Conservation (phyloP, 2,888 invertebrate genomes). For the Chrysina gloriosa region DNA sequence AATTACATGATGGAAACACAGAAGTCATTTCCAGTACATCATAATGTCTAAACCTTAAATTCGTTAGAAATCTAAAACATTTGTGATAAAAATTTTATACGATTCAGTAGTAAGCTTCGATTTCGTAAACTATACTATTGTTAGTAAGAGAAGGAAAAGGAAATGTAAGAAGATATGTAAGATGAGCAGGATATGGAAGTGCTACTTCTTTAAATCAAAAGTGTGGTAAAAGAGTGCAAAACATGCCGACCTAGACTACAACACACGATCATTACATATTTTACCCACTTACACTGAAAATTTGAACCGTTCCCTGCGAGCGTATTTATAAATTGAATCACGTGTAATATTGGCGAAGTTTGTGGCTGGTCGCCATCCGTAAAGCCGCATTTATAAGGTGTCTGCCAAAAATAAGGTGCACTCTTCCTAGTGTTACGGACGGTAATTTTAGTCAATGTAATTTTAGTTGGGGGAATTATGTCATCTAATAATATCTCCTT, state of each 20-base stretch:
- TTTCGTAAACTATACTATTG: too few relatives aligned
- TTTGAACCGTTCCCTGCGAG: constrained; percentile 18
- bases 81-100: too few relatives aligned
- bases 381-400: constrained; percentile 32
- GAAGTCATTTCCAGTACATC: too few relatives aligned
- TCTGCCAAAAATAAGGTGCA: constrained; percentile 36
- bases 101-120: too few relatives aligned
- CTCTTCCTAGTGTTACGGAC: constrained; percentile 30
- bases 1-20: too few relatives aligned
- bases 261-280: constrained; percentile 31
- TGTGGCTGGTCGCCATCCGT: constrained; percentile 26
- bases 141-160: background rate
- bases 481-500: constrained; percentile 27
- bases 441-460: constrained; percentile 30
- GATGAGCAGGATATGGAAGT: background rate
- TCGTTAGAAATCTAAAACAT: too few relatives aligned
- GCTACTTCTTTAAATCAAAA: constrained; percentile 26
- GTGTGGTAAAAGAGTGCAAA: constrained; percentile 7
- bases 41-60: too few relatives aligned
- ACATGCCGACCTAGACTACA: constrained; percentile 2
- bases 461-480: constrained; percentile 27
- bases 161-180: background rate
- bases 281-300: constrained; percentile 22
- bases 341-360: constrained; percentile 37
- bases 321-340: constrained; percentile 37